Percentiles rank a stretch among this genome's conserved stretches.
Evolutionary conservation across 2,888 invertebrate genomes (phyloP).

Genomic region (Luperina testacea): DNA sequence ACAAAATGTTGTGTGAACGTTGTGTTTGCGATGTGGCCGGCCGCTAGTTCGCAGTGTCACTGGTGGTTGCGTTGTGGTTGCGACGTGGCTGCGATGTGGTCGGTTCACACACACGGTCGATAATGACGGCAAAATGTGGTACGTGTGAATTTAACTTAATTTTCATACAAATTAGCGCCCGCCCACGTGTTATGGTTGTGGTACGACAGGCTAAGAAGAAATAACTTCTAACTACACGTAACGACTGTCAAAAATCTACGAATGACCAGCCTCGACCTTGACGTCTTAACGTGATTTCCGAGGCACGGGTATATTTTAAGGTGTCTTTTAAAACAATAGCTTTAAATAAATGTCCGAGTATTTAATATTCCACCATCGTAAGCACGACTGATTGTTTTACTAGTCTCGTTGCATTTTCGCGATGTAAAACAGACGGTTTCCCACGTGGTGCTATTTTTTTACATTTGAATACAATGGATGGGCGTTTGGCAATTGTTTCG

Average conservation of each 20-base stretch:
- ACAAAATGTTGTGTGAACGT: no score
- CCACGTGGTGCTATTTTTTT: constrained; percentile 78
- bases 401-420: constrained; percentile 72
- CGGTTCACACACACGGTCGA: no score
- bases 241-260: not conserved
- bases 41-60: no score
- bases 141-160: no score
- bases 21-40: no score
- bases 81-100: no score
- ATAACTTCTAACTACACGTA: not conserved
- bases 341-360: constrained; percentile 19
- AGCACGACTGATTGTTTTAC: constrained; percentile 69
- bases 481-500: constrained; percentile 81
- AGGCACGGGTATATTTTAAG: not conserved
- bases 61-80: no score
- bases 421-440: constrained; percentile 76
- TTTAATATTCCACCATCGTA: constrained; percentile 70
- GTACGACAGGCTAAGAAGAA: no score
- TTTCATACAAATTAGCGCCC: no score
- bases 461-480: constrained; percentile 77
- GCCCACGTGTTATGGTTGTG: no score
- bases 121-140: no score
- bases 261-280: not conserved
- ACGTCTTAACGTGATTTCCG: not conserved
- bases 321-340: not conserved